A percentile compares a stretch with the other conserved stretches of the same genome.
Evolutionary conservation across 2,113 vertebrate genomes (phyloP).

Genomic region (Phyllopteryx taeniolatus): DNA sequence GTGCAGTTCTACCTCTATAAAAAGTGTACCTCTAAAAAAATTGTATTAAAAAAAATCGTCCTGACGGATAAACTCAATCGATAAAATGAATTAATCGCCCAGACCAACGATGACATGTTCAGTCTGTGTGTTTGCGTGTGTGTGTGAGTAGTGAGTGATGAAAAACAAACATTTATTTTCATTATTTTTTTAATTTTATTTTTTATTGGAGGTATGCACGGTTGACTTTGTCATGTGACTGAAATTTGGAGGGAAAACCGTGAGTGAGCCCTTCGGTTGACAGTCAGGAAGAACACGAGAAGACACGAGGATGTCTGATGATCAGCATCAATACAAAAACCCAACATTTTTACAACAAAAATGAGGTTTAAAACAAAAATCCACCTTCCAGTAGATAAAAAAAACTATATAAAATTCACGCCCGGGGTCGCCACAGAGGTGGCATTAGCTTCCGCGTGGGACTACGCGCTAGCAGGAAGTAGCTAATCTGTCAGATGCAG

Average conservation of each 20-base stretch:
- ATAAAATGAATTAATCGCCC: background rate
- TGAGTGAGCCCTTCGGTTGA: conserved; percentile 3
- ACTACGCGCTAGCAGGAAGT: background rate
- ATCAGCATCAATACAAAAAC: background rate
- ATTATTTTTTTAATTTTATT: background rate
- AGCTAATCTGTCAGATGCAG: background rate
- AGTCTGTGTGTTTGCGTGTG: background rate
- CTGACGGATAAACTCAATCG: too few species aligned
- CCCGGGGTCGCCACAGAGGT: too few species aligned
- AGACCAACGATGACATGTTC: background rate
- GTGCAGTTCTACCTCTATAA: too few species aligned
- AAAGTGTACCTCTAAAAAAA: background rate
- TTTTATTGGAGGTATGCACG: conserved; percentile 3
- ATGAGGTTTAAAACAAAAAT: background rate
- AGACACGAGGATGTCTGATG: background rate
- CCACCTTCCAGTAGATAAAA: background rate
- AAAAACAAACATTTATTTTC: background rate
- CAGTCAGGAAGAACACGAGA: background rate
- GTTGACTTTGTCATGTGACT: background rate
- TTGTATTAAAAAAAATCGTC: background rate
- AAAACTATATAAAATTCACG: background rate
- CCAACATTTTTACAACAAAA: background rate
- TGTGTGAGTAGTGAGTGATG: background rate
- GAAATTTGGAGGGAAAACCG: background rate
- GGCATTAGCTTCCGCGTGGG: background rate